Evolutionary conservation across 2,113 vertebrate species (phyloP).

Genomic region (Bubo bubo): DNA sequence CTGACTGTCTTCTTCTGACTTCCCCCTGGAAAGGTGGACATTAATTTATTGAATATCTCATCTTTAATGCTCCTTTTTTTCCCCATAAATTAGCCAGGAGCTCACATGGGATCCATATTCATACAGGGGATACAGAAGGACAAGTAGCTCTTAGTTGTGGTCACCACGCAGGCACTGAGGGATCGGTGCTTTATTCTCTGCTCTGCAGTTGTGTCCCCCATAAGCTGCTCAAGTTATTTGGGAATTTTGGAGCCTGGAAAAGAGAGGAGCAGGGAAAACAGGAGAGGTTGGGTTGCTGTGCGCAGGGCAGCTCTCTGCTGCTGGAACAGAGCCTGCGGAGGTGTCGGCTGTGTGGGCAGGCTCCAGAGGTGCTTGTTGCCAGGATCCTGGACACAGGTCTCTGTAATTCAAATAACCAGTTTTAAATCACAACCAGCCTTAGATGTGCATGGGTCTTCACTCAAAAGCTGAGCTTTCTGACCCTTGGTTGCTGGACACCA

Average conservation of each 20-base stretch:
- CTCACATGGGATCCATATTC: background rate
- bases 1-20: background rate
- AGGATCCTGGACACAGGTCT: background rate
- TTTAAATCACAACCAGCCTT: background rate
- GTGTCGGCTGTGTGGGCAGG: background rate
- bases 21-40: background rate
- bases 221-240: background rate
- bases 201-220: background rate
- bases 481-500: background rate
- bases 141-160: fast-evolving
- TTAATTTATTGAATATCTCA: background rate
- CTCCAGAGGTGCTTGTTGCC: background rate
- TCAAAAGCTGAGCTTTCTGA: background rate
- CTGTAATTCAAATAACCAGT: background rate
- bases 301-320: background rate
- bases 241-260: background rate
- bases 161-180: fast-evolving
- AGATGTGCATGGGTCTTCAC: background rate
- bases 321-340: background rate
- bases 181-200: background rate
- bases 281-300: background rate
- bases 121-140: fast-evolving
- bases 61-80: background rate
- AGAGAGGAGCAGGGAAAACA: background rate
- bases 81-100: background rate